A percentile compares a stretch with the other conserved stretches of the same genome.
These are phyloP conservation scores for Drosophila demipolita DNA, from an alignment of 2,888 invertebrate species.

Conservation along the genomic window DNA sequence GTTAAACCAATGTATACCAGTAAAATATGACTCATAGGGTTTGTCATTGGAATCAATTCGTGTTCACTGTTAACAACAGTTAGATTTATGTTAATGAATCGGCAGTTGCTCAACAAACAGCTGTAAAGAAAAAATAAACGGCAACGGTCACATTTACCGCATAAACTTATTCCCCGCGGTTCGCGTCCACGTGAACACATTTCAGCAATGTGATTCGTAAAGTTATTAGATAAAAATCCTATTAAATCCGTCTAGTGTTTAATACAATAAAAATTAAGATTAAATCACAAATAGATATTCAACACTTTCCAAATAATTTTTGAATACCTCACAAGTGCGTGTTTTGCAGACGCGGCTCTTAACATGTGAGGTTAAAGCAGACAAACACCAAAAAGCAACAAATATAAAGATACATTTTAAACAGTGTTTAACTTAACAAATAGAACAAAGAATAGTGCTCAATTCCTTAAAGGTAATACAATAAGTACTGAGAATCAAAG, in stretches of 20 bases:
- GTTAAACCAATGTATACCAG: not conserved
- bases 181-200: slow-evolving; percentile 77
- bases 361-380: slow-evolving; percentile 84
- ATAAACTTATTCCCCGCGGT: slow-evolving; percentile 63
- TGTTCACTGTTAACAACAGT: slow-evolving; percentile 12
- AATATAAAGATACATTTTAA: slow-evolving; percentile 37
- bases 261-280: slow-evolving; percentile 11
- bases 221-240: slow-evolving; percentile 63
- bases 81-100: slow-evolving; percentile 8
- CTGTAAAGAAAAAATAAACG: slow-evolving; percentile 29
- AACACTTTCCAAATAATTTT: not conserved
- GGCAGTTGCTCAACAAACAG: slow-evolving; percentile 25
- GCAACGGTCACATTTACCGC: slow-evolving; percentile 49
- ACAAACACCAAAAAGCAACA: slow-evolving; percentile 62
- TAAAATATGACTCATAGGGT: not conserved
- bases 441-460: slow-evolving; percentile 17
- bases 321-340: slow-evolving; percentile 29
- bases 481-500: slow-evolving; percentile 13
- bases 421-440: slow-evolving; percentile 24
- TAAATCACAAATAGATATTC: slow-evolving; percentile 2
- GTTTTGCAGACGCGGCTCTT: slow-evolving; percentile 74
- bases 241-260: slow-evolving; percentile 31
- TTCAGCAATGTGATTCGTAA: slow-evolving; percentile 68
- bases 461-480: slow-evolving; percentile 57
- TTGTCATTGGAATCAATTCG: not conserved